These are phyloP conservation scores for Alentia gelatinosa DNA, from an alignment of 2,888 invertebrate species.

Conservation along the genomic window DNA sequence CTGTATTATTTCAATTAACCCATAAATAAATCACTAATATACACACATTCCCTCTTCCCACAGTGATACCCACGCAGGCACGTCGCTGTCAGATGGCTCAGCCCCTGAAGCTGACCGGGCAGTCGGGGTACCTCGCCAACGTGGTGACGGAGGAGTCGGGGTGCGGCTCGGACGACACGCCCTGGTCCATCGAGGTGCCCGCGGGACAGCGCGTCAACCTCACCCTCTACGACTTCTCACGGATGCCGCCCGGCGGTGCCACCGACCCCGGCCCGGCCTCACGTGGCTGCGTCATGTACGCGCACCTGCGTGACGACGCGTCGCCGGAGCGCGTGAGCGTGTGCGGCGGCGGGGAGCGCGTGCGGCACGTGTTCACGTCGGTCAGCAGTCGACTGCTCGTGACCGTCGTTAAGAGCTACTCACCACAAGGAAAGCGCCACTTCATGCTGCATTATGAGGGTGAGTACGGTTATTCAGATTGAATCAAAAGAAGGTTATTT, in stretches of 20 bases:
- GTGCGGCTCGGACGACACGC: constrained; percentile 38
- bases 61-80: constrained; percentile 20
- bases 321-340: constrained; percentile 32
- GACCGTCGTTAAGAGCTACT: constrained; percentile 34
- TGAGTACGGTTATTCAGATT: background rate
- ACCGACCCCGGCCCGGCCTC: background rate
- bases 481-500: background rate
- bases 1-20: too few species aligned
- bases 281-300: constrained; percentile 52
- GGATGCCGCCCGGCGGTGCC: background rate
- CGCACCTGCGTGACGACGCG: constrained; percentile 29
- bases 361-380: constrained; percentile 38
- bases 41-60: too few species aligned
- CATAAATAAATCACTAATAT: too few species aligned
- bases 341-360: constrained; percentile 34
- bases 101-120: background rate
- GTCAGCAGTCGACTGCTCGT: constrained; percentile 18
- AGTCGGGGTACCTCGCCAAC: constrained; percentile 43
- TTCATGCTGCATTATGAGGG: constrained; percentile 54
- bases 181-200: constrained; percentile 47
- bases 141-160: constrained; percentile 54
- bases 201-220: constrained; percentile 51
- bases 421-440: background rate
- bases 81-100: constrained; percentile 23
- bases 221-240: constrained; percentile 52